Percentiles rank a stretch among this genome's conserved stretches.
phyloP scores from a whole-genome alignment of 2,797 vertebrate species.

The Peromyscus melanophrys region DNA sequence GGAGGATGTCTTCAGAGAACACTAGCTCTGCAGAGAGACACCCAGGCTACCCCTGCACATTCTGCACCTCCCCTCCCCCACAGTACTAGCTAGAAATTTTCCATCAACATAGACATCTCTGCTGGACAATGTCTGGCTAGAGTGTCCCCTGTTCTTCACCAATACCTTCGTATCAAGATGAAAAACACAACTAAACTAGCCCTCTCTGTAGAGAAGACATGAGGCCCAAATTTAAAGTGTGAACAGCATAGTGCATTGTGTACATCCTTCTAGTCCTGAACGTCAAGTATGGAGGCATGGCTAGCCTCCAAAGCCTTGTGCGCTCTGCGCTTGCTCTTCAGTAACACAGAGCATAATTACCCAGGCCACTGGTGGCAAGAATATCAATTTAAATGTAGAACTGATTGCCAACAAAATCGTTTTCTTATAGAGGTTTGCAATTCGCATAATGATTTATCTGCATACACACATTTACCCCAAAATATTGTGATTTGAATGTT shows the following conservation, averaged over 20 bases:
- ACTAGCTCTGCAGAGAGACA: background rate
- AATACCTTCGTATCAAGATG: slow-evolving; percentile 68
- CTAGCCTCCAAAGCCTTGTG: background rate
- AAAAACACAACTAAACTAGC: slow-evolving; percentile 12
- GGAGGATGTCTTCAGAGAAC: background rate
- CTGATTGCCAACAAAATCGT: slow-evolving; percentile 1
- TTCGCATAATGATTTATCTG: background rate
- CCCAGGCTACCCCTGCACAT: background rate
- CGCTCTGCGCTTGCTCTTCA: background rate
- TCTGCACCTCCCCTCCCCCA: too few species aligned
- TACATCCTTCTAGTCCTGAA: slow-evolving; percentile 47
- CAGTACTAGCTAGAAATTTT: background rate
- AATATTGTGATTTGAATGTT: slow-evolving; percentile 32
- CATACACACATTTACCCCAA: slow-evolving; percentile 5
- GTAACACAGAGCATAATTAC: background rate
- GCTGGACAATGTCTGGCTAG: slow-evolving; percentile 61
- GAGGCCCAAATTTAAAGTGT: slow-evolving; percentile 56
- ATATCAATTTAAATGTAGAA: background rate
- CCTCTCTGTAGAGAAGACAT: slow-evolving; percentile 41
- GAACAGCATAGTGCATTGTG: background rate
- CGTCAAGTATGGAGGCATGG: background rate
- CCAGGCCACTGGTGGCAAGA: background rate
- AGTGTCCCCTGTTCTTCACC: slow-evolving; percentile 80
- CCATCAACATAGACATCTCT: background rate
- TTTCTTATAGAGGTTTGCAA: slow-evolving; percentile 35